A percentile compares a stretch with the other conserved stretches of the same genome.
These are phyloP conservation scores for Thaumatotibia leucotreta DNA, from an alignment of 1,140 invertebrate species.

Conservation along the genomic window DNA sequence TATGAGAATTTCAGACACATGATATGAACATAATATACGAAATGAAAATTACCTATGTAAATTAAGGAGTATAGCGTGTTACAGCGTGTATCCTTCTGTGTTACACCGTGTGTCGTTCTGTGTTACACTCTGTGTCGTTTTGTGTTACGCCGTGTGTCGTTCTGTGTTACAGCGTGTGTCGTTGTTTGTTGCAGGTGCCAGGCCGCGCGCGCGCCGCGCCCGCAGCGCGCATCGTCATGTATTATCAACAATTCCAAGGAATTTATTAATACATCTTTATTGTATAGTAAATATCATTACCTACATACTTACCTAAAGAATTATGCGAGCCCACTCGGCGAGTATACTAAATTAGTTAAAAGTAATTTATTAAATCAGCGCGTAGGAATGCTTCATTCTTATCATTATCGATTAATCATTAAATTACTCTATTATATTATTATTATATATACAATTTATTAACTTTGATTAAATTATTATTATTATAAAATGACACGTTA, in stretches of 20 bases:
- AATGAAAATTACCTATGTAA: too few species aligned
- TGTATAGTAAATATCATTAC: slow-evolving; percentile 72
- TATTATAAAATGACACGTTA: slow-evolving; percentile 74
- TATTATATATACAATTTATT: slow-evolving; percentile 77
- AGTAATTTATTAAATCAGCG: slow-evolving; percentile 75
- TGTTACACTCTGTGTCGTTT: too few species aligned
- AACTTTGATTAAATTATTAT: slow-evolving; percentile 77
- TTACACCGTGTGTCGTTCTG: too few species aligned
- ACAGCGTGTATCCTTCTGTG: too few species aligned
- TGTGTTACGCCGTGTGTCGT: too few species aligned
- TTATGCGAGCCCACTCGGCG: slow-evolving; percentile 70
- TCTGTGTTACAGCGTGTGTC: neutral
- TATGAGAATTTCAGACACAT: too few species aligned
- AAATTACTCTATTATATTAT: slow-evolving; percentile 78
- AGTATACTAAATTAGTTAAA: slow-evolving; percentile 77
- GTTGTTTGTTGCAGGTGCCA: slow-evolving; percentile 50
- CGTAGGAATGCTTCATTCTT: slow-evolving; percentile 78
- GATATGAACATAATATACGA: too few species aligned
- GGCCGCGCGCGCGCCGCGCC: slow-evolving; percentile 35
- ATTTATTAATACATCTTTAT: slow-evolving; percentile 64
- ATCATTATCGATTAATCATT: slow-evolving; percentile 78
- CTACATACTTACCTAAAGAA: slow-evolving; percentile 68
- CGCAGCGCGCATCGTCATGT: slow-evolving; percentile 51
- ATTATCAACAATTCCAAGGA: slow-evolving; percentile 74
- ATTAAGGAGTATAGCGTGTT: too few species aligned